These are phyloP conservation scores for Meandrina meandrites DNA, from an alignment of 92 coral and sea anemone species.

Conservation along the genomic window DNA sequence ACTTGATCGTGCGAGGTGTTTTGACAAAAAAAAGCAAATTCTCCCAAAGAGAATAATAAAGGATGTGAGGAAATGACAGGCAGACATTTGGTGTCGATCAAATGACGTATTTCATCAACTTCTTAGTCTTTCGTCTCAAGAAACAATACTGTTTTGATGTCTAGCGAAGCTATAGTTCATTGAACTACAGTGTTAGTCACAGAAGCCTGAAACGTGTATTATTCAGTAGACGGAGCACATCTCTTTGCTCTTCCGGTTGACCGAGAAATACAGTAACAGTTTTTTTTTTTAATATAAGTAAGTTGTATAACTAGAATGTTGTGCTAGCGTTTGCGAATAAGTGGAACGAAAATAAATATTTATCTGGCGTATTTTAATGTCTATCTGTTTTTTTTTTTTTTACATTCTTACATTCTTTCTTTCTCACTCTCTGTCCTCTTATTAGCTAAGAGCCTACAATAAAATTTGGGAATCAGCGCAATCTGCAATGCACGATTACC, in stretches of 20 bases:
- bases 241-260: not conserved
- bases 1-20: not conserved
- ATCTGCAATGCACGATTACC: too few relatives aligned
- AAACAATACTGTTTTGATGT: not conserved
- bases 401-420: too few relatives aligned
- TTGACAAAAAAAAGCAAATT: not conserved
- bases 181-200: not conserved
- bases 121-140: too few relatives aligned
- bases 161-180: not conserved
- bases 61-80: not conserved
- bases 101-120: not conserved
- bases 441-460: too few relatives aligned
- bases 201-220: not conserved
- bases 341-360: constrained; percentile 30
- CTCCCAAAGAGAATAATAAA: not conserved
- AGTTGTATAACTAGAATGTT: not conserved
- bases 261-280: not conserved
- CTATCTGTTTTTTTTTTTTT: too few relatives aligned
- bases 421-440: too few relatives aligned
- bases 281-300: not conserved
- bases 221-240: not conserved
- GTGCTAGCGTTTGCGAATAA: not conserved
- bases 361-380: constrained; percentile 30
- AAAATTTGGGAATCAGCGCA: too few relatives aligned
- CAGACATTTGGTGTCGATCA: not conserved